phyloP scores from a whole-genome alignment of 2,113 vertebrate species.

The Limanda limanda region DNA sequence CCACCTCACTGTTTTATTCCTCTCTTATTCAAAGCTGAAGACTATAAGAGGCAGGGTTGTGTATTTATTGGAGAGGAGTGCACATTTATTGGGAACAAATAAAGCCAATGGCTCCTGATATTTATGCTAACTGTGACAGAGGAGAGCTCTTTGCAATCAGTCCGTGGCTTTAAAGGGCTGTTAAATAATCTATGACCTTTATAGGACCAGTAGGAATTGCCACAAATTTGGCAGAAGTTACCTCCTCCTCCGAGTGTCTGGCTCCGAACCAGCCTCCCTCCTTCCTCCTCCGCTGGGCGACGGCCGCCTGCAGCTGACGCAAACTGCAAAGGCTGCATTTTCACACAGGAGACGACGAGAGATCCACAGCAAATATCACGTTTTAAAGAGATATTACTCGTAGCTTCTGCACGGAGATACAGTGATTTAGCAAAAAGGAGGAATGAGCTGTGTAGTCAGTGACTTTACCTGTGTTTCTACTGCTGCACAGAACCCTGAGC shows the following conservation, averaged over 20 bases:
- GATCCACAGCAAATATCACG: conserved; percentile 1
- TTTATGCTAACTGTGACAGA: conserved; percentile 35
- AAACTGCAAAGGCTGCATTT: conserved; percentile 30
- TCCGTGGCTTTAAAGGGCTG: conserved; percentile 32
- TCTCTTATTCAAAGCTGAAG: conserved; percentile 15
- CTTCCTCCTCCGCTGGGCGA: not conserved
- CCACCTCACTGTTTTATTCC: conserved; percentile 43
- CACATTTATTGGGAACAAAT: not conserved
- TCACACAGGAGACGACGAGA: conserved; percentile 19
- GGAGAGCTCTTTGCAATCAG: conserved; percentile 37
- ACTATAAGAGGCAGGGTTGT: conserved; percentile 13
- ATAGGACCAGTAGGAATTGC: conserved; percentile 58
- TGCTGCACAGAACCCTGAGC: too few species aligned
- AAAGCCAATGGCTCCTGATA: conserved; percentile 14
- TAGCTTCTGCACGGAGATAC: not conserved
- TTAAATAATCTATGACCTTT: conserved; percentile 76
- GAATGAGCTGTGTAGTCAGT: too few species aligned
- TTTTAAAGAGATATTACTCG: conserved; percentile 8
- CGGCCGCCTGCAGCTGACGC: conserved; percentile 32
- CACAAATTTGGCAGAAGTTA: conserved; percentile 59
- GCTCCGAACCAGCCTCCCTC: conserved; percentile 50
- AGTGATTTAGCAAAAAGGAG: too few species aligned
- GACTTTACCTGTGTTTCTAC: too few species aligned
- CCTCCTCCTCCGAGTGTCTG: conserved; percentile 40
- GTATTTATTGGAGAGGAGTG: conserved; percentile 28